Evolutionary conservation across 2,797 vertebrate species (phyloP).

Genomic region (Fundulus diaphanus): DNA sequence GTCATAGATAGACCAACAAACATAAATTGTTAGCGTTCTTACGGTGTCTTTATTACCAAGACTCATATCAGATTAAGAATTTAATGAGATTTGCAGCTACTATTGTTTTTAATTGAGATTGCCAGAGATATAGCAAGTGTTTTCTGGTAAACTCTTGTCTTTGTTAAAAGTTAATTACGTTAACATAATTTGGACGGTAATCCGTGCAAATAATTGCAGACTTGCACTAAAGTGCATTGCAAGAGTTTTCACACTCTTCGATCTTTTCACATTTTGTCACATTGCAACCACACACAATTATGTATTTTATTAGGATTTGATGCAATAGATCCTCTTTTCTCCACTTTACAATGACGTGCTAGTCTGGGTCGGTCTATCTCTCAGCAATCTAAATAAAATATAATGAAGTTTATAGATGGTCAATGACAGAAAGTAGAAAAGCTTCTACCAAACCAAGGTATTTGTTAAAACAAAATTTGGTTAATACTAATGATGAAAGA

Average conservation of each 20-base stretch:
- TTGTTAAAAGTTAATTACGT: not conserved
- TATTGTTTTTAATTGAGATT: not conserved
- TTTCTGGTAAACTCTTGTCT: not conserved
- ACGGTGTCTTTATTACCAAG: not conserved
- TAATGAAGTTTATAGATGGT: not conserved
- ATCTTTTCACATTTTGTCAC: not conserved
- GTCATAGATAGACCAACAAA: not conserved
- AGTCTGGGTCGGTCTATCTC: not conserved
- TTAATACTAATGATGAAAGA: not conserved
- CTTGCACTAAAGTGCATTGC: not conserved
- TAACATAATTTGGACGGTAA: not conserved
- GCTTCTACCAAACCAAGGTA: not conserved
- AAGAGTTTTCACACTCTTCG: not conserved
- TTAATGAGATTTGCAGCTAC: conserved; percentile 1
- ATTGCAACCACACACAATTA: not conserved
- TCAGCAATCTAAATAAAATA: not conserved
- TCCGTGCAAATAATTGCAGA: conserved; percentile 2
- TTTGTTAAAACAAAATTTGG: not conserved
- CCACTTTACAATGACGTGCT: not conserved
- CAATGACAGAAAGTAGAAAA: not conserved
- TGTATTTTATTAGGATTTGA: not conserved
- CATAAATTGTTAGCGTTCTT: not conserved
- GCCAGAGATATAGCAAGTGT: not conserved
- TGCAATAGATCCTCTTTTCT: not conserved
- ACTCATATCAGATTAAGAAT: not conserved